Base-by-base conservation (phyloP, 2,888 invertebrate species). In the Andrena haemorrhoa region DNA sequence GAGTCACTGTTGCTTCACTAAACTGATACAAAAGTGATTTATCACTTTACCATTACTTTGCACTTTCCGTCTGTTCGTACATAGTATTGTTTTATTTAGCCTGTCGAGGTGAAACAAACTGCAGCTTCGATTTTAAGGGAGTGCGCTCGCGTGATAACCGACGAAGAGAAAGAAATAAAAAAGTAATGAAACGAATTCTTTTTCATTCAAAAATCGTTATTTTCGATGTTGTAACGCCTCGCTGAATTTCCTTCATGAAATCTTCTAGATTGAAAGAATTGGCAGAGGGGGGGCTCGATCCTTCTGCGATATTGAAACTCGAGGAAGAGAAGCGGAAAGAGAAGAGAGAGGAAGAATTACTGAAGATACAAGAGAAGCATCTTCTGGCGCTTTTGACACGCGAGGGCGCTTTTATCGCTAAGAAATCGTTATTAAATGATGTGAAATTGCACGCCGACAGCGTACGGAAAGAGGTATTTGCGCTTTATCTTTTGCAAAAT, bases 91-190 rank as follows among this genome's bases (percentile, higher is more conserved):
- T 65, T 66, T 53, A 5, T 71, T 64, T 63, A 88, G 85, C 72
- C 82, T 6, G 79, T 89, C 6, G 64, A 74, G 33, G 65, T 89
- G n/a, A 88, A 84, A 29, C 83, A 86, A 33, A 89, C 83, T 2
- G 49, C 79, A 47, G 70, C 87, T 10, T 85, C 85, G 12, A 82
- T 83, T 23, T 64, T 89, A 6, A 77, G 86, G 16, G 88, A 89
- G 65, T 86, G 83, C 56, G 84, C 88, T 0, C 80, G 76, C 6
- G 79, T 89, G 23, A 65, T 79, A 4, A 83, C 64, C 26, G 64
- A 83, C 8, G 87, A 86, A 53, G 68, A 73, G 6, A 89, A 88
- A 61, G 86, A 87, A 64, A 72, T 86, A 61, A 79, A 80, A 60
- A 88, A 76, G 88, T 88, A 71, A 70, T 0, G 33, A 10, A 31